Evolutionary conservation across 2,797 vertebrate species (phyloP), one percentile per base, ranked within the genome.

Genomic region (Lacerta agilis): DNA sequence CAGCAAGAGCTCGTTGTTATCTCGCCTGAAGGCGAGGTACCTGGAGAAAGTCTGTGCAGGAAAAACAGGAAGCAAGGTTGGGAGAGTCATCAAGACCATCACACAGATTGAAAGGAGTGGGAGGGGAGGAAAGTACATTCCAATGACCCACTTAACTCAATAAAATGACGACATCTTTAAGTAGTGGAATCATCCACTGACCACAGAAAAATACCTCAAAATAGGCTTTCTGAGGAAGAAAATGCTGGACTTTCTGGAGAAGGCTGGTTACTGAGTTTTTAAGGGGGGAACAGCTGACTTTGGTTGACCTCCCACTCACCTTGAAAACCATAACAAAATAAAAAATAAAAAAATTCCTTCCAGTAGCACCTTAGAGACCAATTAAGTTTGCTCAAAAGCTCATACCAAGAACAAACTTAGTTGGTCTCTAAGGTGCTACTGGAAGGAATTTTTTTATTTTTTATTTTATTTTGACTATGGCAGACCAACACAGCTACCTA

Each of bases 1-100:
- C 71, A 99, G 97, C 95, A 99, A 95, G 77, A 99, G 97, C 95
- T 99, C 99, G 0, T 99, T 99, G 98, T 99, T 99, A 97, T 99
- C 99, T 10, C 98, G 94, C 69, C 97, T 97, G 97, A 99, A 99
- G 0, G 99, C 97, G 86, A 99, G 97, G 94, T 99, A 99, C 20
- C 98, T 98, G 7, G 99, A 96, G 18, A 99, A 99, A 0, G 98
- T 99, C 99, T 99, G 93, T 5, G 8, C 78, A 41, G 6, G n/a
- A 77, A 66, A 1, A 20, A 87, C 6, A 36, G 4, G 69, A 71
- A 69, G 78, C 17, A 49, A 85, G 33, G 69, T 58, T 90, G 69
- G 93, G 76, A 33, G 90, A 36, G 1, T 45, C 4, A 6, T 20
- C 41, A 0, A 0, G 11, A 43, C 45, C 27, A 58, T 1, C 5